Conservation (phyloP, 2,113 vertebrate species). For the Rhabdomys dilectus region DNA sequence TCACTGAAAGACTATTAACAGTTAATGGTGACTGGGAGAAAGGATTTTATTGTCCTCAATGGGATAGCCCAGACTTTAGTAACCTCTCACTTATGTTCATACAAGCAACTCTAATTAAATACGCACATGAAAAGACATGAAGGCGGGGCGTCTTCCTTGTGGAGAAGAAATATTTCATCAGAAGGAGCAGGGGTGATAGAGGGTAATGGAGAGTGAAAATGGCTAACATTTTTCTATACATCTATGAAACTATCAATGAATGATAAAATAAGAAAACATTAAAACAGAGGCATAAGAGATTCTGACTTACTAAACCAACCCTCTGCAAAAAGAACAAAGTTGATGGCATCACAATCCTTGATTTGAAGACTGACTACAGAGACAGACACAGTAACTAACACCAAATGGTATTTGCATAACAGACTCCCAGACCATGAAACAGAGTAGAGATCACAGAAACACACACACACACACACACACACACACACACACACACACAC, state of each 20-base stretch:
- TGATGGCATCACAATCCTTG: too few relatives aligned
- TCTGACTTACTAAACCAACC: neutral
- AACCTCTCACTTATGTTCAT: neutral
- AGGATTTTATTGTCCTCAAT: neutral
- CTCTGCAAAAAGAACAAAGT: neutral
- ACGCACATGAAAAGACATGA: neutral
- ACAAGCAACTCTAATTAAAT: neutral
- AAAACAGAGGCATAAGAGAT: neutral
- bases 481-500: too few relatives aligned
- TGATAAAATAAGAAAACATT: neutral
- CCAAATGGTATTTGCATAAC: neutral
- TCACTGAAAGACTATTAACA: neutral
- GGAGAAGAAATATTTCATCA: neutral
- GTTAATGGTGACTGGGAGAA: neutral
- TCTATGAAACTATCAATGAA: neutral
- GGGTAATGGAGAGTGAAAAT: neutral
- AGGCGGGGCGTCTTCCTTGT: neutral
- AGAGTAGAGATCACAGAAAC: neutral
- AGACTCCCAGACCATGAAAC: neutral
- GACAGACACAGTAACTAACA: neutral
- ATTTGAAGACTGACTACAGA: neutral
- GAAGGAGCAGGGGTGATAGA: neutral
- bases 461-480: too few relatives aligned
- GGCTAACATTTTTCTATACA: neutral
- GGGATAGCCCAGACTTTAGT: neutral